Evolutionary conservation across 2,113 vertebrate genomes (phyloP).

Genomic region (Lophotis ruficrista): DNA sequence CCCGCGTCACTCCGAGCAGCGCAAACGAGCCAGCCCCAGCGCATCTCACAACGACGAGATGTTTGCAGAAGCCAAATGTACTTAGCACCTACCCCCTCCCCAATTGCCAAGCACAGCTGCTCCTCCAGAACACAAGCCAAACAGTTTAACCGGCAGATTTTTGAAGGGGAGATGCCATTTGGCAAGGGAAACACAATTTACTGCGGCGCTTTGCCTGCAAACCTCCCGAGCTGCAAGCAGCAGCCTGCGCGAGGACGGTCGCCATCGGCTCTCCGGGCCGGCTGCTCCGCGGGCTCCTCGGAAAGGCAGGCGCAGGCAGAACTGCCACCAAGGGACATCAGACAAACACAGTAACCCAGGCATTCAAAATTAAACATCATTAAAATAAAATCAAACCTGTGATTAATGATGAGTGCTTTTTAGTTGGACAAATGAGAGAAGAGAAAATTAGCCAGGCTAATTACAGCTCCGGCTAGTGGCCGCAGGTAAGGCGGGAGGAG

Average conservation of each 20-base stretch:
- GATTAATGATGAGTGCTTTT: slow-evolving; percentile 46
- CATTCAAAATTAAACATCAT: slow-evolving; percentile 4
- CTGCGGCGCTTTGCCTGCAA: neutral
- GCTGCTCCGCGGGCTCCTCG: neutral
- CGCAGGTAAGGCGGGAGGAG: slow-evolving; percentile 40
- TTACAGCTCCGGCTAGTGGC: slow-evolving; percentile 17
- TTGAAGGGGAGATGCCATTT: neutral
- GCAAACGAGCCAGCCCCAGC: neutral
- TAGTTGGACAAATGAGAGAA: slow-evolving; percentile 32
- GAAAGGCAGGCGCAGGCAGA: neutral
- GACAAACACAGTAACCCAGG: neutral
- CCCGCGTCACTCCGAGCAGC: neutral
- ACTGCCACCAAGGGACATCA: neutral
- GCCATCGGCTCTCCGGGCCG: neutral
- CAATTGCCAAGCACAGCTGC: neutral
- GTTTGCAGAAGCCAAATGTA: neutral
- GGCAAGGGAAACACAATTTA: neutral
- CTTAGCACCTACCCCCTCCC: neutral
- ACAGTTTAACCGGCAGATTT: neutral
- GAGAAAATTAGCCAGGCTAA: slow-evolving; percentile 45
- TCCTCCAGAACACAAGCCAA: neutral
- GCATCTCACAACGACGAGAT: neutral
- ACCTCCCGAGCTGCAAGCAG: neutral
- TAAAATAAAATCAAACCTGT: slow-evolving; percentile 6
- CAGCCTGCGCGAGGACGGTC: neutral